These are phyloP conservation scores for Hyppa rectilinea DNA, from an alignment of 2,888 invertebrate species.

Conservation along the genomic window DNA sequence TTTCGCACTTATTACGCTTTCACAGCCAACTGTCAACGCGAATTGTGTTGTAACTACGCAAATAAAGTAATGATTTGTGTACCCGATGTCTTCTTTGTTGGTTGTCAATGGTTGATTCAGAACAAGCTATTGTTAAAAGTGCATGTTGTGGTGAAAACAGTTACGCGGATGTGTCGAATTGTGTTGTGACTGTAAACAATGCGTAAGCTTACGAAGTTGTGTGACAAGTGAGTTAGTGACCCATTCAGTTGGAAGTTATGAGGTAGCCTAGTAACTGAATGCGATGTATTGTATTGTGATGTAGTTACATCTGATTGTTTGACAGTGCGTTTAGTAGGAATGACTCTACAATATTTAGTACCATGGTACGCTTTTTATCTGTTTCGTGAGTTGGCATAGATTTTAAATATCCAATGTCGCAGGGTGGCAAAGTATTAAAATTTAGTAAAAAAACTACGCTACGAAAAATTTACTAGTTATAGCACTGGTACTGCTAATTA, in stretches of 20 bases:
- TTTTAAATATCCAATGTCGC: not conserved
- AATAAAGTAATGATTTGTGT: slow-evolving; percentile 57
- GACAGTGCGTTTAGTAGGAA: not conserved
- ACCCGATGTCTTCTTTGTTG: slow-evolving; percentile 51
- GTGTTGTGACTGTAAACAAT: slow-evolving; percentile 26
- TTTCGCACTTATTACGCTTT: slow-evolving; percentile 60
- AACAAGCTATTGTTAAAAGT: slow-evolving; percentile 55
- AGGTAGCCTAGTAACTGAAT: slow-evolving; percentile 14
- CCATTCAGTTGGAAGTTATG: slow-evolving; percentile 11
- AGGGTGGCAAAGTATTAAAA: not conserved
- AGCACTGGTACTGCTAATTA: too few species aligned
- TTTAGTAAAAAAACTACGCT: too few species aligned
- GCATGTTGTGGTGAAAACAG: slow-evolving; percentile 44
- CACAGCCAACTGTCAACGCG: slow-evolving; percentile 40
- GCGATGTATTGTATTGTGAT: slow-evolving; percentile 3
- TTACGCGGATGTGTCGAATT: slow-evolving; percentile 43
- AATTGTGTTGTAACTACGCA: slow-evolving; percentile 39
- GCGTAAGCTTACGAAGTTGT: slow-evolving; percentile 35
- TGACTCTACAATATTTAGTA: not conserved
- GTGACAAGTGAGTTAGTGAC: slow-evolving; percentile 19
- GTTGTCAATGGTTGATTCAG: slow-evolving; percentile 48
- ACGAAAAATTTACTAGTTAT: too few species aligned
- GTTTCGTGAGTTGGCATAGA: not conserved
- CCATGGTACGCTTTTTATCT: not conserved
- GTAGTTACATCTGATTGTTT: not conserved